Percentiles rank a stretch among this genome's conserved stretches.
These are phyloP conservation scores for Sphaerophoria rueppellii DNA, from an alignment of 2,888 invertebrate genomes.

Conservation along the genomic window DNA sequence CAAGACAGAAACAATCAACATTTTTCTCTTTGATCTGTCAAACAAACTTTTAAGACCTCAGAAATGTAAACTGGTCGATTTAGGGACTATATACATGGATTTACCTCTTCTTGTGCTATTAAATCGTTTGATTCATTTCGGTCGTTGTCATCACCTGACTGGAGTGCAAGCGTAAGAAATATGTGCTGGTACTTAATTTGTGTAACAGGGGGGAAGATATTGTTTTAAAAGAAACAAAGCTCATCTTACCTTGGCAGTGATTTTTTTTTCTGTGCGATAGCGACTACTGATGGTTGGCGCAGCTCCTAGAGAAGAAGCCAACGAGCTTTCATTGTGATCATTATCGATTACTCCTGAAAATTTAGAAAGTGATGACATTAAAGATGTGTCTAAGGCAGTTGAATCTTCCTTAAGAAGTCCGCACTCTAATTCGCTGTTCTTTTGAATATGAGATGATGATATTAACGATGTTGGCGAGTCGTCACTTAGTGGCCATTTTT, in stretches of 20 bases:
- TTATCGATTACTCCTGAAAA: slow-evolving; percentile 77
- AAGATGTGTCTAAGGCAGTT: slow-evolving; percentile 78
- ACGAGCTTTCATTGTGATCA: slow-evolving; percentile 76
- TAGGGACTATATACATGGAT: slow-evolving; percentile 34
- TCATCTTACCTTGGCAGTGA: slow-evolving; percentile 81
- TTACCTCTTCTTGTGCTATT: slow-evolving; percentile 64
- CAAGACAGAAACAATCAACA: too few relatives aligned
- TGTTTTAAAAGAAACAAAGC: slow-evolving; percentile 34
- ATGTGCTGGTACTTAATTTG: slow-evolving; percentile 72
- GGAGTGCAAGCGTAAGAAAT: slow-evolving; percentile 74
- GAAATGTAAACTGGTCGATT: slow-evolving; percentile 24
- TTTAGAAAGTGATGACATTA: slow-evolving; percentile 76
- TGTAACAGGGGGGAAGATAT: slow-evolving; percentile 70
- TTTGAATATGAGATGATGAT: slow-evolving; percentile 40
- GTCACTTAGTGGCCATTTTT: slow-evolving; percentile 80
- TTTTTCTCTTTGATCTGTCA: background rate
- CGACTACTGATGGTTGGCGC: slow-evolving; percentile 79
- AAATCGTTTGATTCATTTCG: slow-evolving; percentile 68
- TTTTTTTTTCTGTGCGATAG: slow-evolving; percentile 82
- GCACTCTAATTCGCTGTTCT: slow-evolving; percentile 43
- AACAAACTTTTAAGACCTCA: background rate
- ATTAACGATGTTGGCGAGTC: slow-evolving; percentile 56
- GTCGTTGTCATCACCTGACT: slow-evolving; percentile 75
- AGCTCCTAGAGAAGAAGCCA: slow-evolving; percentile 74
- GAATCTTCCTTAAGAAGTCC: slow-evolving; percentile 78